phyloP scores from a whole-genome alignment of 2,113 vertebrate genomes.

The Cavia porcellus region DNA sequence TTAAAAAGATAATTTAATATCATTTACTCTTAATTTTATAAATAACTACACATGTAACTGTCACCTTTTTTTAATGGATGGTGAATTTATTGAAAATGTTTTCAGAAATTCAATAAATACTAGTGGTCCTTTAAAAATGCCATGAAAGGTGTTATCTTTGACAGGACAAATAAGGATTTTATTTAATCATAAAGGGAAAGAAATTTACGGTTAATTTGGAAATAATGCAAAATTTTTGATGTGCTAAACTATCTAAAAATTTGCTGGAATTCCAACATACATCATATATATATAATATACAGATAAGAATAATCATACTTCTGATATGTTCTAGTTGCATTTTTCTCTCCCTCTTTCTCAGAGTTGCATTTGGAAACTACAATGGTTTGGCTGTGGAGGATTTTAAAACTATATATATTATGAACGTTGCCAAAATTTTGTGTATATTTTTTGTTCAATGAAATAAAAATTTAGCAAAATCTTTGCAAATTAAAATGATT shows the following conservation, averaged over 20 bases:
- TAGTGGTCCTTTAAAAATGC: background rate
- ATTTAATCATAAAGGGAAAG: conserved; percentile 18
- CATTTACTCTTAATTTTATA: conserved; percentile 55
- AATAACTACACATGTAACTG: conserved; percentile 14
- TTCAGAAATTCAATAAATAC: background rate
- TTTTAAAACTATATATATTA: conserved; percentile 83
- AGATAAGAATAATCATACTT: conserved; percentile 61
- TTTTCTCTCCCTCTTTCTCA: conserved; percentile 81
- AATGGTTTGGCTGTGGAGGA: conserved; percentile 96
- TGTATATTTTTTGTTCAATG: conserved; percentile 50
- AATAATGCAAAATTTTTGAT: conserved; percentile 11
- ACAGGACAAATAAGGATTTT: conserved; percentile 15
- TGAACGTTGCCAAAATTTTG: conserved; percentile 49
- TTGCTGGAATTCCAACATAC: conserved; percentile 39
- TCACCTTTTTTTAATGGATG: conserved; percentile 30
- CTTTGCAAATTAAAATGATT: background rate
- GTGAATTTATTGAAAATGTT: conserved; percentile 7
- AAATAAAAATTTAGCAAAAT: conserved; percentile 49
- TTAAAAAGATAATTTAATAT: conserved; percentile 46
- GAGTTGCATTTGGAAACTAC: conserved; percentile 97
- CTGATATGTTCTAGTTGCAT: conserved; percentile 28
- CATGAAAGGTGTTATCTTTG: conserved; percentile 65
- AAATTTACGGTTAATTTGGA: conserved; percentile 12
- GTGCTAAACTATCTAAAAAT: conserved; percentile 1
- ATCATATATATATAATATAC: conserved; percentile 47